A percentile compares a stretch with the other conserved stretches of the same genome.
phyloP scores from a whole-genome alignment of 1,140 invertebrate species.

The Macrocentrus cingulum region DNA sequence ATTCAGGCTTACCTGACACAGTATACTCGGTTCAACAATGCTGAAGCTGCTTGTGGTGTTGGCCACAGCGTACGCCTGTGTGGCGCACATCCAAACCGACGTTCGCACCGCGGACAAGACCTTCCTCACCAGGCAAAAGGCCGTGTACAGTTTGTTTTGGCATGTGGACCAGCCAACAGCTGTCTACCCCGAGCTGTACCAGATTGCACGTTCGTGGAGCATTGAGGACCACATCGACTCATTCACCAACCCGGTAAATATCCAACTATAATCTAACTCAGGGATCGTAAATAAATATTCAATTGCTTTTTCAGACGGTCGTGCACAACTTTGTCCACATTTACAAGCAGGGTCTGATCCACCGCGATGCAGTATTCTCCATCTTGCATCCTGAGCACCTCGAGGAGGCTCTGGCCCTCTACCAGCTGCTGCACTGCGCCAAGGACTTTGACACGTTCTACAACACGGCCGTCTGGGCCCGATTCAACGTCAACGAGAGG shows the following conservation, averaged over 20 bases:
- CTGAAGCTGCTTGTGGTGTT: slow-evolving; percentile 28
- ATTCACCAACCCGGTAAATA: slow-evolving; percentile 49
- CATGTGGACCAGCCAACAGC: slow-evolving; percentile 63
- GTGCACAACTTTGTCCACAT: slow-evolving; percentile 64
- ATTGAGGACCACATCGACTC: slow-evolving; percentile 59
- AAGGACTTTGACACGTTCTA: slow-evolving; percentile 61
- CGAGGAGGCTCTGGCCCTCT: slow-evolving; percentile 65
- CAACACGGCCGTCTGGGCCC: slow-evolving; percentile 60
- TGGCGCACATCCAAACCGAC: slow-evolving; percentile 39
- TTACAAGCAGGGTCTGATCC: slow-evolving; percentile 61
- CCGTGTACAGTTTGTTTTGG: slow-evolving; percentile 64
- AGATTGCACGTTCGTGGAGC: slow-evolving; percentile 60
- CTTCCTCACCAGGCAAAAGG: slow-evolving; percentile 60
- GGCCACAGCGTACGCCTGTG: slow-evolving; percentile 27
- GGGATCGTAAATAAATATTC: too few species aligned
- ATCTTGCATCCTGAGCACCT: slow-evolving; percentile 64
- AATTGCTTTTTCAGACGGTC: slow-evolving; percentile 54
- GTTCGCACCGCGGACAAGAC: slow-evolving; percentile 60
- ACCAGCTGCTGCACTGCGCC: slow-evolving; percentile 70
- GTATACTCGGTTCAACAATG: too few species aligned
- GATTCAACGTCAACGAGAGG: slow-evolving; percentile 64
- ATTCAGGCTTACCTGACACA: too few species aligned
- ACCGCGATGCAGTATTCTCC: slow-evolving; percentile 66
- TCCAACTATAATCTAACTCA: too few species aligned
- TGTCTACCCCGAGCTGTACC: slow-evolving; percentile 51